Percentiles rank a stretch among this genome's conserved stretches.
phyloP scores from a whole-genome alignment of 2,888 invertebrate genomes.

The Heliconius ethilla region DNA sequence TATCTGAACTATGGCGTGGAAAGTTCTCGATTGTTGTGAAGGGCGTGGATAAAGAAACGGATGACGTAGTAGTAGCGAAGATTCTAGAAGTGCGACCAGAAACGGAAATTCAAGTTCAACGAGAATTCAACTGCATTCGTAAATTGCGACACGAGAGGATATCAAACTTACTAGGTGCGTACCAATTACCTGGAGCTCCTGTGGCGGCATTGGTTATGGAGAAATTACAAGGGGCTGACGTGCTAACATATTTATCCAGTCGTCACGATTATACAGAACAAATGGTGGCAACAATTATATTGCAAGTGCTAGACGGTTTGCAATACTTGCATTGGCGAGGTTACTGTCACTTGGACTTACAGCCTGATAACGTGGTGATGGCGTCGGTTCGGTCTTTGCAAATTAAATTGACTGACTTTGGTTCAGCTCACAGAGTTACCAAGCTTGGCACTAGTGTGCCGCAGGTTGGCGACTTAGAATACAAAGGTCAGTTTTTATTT shows the following conservation, averaged over 20 bases:
- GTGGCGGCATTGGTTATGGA: slow-evolving; percentile 89
- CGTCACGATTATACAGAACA: slow-evolving; percentile 96
- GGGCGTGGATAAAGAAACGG: slow-evolving; percentile 86
- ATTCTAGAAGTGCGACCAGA: slow-evolving; percentile 86
- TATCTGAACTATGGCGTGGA: slow-evolving; percentile 92
- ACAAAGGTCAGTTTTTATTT: slow-evolving; percentile 78
- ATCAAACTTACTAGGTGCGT: slow-evolving; percentile 87
- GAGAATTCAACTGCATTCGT: slow-evolving; percentile 92
- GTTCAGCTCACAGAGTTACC: slow-evolving; percentile 90
- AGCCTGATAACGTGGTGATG: slow-evolving; percentile 98
- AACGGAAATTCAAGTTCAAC: slow-evolving; percentile 84
- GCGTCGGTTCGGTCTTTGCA: slow-evolving; percentile 91
- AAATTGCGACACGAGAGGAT: slow-evolving; percentile 94
- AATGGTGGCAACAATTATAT: slow-evolving; percentile 92
- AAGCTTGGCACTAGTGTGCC: slow-evolving; percentile 89
- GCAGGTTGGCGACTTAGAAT: slow-evolving; percentile 88
- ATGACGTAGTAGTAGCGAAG: slow-evolving; percentile 92
- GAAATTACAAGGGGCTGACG: slow-evolving; percentile 94
- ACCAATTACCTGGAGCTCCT: slow-evolving; percentile 85
- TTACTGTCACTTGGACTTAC: slow-evolving; percentile 92
- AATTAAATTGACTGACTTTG: slow-evolving; percentile 96
- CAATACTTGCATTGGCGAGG: slow-evolving; percentile 98
- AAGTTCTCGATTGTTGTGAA: slow-evolving; percentile 93
- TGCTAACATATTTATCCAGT: slow-evolving; percentile 93
- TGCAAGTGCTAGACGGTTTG: slow-evolving; percentile 93